Conservation (phyloP, 2,888 invertebrate species). For the Noctua pronuba region DNA sequence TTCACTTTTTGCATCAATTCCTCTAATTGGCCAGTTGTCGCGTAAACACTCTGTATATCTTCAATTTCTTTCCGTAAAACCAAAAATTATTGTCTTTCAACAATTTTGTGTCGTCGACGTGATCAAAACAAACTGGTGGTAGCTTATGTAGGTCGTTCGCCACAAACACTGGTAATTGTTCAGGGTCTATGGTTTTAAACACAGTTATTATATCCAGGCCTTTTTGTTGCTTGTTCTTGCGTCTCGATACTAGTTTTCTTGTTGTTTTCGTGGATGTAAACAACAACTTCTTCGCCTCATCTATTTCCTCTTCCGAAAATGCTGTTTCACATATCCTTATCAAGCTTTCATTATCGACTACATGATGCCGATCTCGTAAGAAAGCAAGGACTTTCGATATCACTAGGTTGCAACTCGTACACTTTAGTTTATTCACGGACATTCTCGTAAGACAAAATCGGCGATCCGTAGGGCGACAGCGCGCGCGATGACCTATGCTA, state of each 20-base stretch:
- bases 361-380: neutral
- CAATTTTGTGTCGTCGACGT: neutral
- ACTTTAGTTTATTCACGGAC: neutral
- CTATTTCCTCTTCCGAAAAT: neutral
- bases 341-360: constrained; percentile 6
- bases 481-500: neutral
- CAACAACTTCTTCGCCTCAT: neutral
- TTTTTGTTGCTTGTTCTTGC: constrained; percentile 1
- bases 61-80: constrained; percentile 5
- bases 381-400: constrained; percentile 1
- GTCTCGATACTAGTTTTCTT: neutral
- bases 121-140: constrained; percentile 2
- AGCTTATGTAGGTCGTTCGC: neutral
- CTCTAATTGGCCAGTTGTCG: no score
- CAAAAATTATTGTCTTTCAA: no score
- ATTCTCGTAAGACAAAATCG: neutral
- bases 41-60: neutral
- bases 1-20: no score
- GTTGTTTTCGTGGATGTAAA: neutral
- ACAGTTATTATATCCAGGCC: neutral
- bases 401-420: neutral
- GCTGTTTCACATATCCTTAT: neutral
- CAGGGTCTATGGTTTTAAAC: no score
- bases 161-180: no score
- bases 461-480: no score